phyloP scores from a whole-genome alignment of 2,113 vertebrate genomes.

The Tachysurus vachellii region DNA sequence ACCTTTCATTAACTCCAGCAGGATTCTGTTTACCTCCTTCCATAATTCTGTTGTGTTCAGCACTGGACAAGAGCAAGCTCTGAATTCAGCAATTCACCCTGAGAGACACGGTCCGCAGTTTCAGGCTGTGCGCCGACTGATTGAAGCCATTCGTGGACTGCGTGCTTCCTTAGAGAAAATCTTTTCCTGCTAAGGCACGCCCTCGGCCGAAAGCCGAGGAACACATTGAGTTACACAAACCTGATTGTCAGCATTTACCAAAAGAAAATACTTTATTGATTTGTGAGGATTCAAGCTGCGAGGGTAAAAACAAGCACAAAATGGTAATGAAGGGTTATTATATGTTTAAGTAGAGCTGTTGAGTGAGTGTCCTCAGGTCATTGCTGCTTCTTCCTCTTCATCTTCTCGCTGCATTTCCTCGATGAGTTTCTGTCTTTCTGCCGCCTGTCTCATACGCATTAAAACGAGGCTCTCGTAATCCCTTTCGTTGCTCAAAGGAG shows the following conservation, averaged over 20 bases:
- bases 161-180: slow-evolving; percentile 17
- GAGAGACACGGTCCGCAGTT: slow-evolving; percentile 54
- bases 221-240: slow-evolving; percentile 11
- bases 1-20: slow-evolving; percentile 61
- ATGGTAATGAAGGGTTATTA: neutral
- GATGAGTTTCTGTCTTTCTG: slow-evolving; percentile 89
- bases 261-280: slow-evolving; percentile 43
- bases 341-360: neutral
- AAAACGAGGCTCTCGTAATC: slow-evolving; percentile 95
- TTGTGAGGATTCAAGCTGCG: slow-evolving; percentile 3
- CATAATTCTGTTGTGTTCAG: slow-evolving; percentile 53
- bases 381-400: slow-evolving; percentile 72
- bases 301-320: neutral
- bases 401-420: slow-evolving; percentile 87
- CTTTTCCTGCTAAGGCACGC: slow-evolving; percentile 16
- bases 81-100: slow-evolving; percentile 33
- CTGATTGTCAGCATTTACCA: neutral
- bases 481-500: slow-evolving; percentile 77
- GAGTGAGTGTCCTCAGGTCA: slow-evolving; percentile 44
- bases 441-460: slow-evolving; percentile 95
- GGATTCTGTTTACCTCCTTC: slow-evolving; percentile 45
- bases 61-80: slow-evolving; percentile 57
- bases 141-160: slow-evolving; percentile 14
- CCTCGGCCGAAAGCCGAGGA: neutral
- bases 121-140: slow-evolving; percentile 39